Conservation (phyloP, 2,797 vertebrate genomes). For the Eulemur rubriventer region DNA sequence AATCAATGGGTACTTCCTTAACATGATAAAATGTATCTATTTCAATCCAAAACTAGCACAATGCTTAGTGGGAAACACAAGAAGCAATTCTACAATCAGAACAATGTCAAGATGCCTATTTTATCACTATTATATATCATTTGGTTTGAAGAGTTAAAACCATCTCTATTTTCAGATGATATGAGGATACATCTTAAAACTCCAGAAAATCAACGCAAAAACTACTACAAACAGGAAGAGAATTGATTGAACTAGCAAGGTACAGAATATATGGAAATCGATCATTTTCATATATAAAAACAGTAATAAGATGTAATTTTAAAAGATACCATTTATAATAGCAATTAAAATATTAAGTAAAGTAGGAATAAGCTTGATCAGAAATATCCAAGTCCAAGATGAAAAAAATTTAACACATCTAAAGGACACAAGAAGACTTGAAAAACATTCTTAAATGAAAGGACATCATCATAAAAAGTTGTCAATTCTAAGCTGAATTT, state of each 20-base stretch:
- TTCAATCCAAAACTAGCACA: neutral
- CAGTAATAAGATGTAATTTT: neutral
- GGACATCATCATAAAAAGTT: neutral
- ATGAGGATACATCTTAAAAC: neutral
- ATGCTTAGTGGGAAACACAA: neutral
- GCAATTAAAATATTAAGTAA: slow-evolving; percentile 8
- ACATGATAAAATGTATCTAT: neutral
- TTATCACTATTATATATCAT: neutral
- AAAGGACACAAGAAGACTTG: neutral
- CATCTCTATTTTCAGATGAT: neutral
- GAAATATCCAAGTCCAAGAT: neutral
- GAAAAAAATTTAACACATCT: neutral
- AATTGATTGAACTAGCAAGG: neutral
- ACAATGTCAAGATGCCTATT: neutral
- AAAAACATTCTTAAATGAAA: neutral
- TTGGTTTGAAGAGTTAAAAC: neutral
- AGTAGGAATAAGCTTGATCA: neutral
- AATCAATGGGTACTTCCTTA: neutral
- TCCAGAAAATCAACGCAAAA: slow-evolving; percentile 15
- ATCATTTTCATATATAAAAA: neutral
- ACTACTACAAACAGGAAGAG: neutral
- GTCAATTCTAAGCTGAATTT: neutral
- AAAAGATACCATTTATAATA: neutral
- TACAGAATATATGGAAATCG: neutral
- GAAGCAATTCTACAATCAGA: neutral